A percentile compares a stretch with the other conserved stretches of the same genome.
Conservation (phyloP, 2,888 invertebrate species). For the Scaeva pyrastri region DNA sequence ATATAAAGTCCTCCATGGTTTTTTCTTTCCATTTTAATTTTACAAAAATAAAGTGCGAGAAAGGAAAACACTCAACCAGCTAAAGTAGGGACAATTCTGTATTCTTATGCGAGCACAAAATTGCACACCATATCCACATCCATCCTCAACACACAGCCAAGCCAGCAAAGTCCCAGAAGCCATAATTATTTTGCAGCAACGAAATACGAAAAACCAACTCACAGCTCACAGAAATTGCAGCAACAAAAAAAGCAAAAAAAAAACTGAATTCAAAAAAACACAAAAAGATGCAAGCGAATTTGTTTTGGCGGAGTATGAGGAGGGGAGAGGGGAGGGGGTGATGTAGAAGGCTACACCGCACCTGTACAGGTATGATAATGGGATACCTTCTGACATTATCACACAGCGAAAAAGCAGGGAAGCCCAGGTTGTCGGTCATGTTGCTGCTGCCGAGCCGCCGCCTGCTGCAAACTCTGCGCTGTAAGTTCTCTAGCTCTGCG, state of each 20-base stretch:
- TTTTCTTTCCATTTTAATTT: not conserved
- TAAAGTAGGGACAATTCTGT: conserved; percentile 59
- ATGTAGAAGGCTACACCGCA: too few relatives aligned
- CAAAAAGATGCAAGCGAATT: conserved; percentile 31
- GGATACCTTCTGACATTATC: conserved; percentile 54
- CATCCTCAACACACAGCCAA: too few relatives aligned
- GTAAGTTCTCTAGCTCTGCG: too few relatives aligned
- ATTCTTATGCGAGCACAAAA: conserved; percentile 60
- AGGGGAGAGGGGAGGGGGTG: too few relatives aligned
- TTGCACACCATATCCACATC: conserved; percentile 40
- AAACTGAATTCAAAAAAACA: not conserved
- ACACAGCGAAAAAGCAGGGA: conserved; percentile 17
- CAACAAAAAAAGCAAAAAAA: conserved; percentile 11
- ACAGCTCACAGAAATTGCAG: conserved; percentile 45
- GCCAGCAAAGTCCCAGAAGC: conserved; percentile 57
- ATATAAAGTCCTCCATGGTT: conserved; percentile 11
- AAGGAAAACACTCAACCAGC: conserved; percentile 49
- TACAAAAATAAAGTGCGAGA: conserved; percentile 22
- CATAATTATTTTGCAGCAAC: conserved; percentile 69
- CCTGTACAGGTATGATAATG: conserved; percentile 9
- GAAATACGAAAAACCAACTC: conserved; percentile 45
- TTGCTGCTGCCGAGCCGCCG: too few relatives aligned
- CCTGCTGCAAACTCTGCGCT: too few relatives aligned
- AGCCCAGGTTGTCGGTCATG: conserved; percentile 52
- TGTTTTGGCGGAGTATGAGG: conserved; percentile 37